A percentile compares a stretch with the other conserved stretches of the same genome.
Evolutionary conservation across 2,113 vertebrate species (phyloP).

Genomic region (Myotis yumanensis): DNA sequence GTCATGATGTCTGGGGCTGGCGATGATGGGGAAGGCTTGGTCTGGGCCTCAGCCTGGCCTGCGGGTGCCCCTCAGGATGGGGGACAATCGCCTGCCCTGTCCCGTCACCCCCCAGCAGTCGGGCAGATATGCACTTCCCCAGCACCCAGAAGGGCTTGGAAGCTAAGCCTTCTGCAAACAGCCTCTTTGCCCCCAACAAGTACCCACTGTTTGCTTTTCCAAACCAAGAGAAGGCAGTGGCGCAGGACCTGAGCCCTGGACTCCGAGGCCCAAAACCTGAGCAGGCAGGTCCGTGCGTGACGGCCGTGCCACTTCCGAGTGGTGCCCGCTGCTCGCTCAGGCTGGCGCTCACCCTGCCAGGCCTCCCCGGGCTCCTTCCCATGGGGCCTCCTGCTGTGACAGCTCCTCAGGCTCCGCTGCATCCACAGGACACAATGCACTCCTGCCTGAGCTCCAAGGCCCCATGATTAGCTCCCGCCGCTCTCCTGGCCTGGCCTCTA

Average conservation of each 20-base stretch:
- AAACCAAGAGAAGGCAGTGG: not conserved
- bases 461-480: not conserved
- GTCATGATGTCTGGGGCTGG: accelerated
- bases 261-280: not conserved
- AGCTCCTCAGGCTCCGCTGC: not conserved
- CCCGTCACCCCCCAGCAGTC: not conserved
- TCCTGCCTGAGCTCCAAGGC: not conserved
- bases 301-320: accelerated
- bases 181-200: accelerated
- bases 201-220: not conserved
- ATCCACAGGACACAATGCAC: too few relatives aligned
- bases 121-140: not conserved
- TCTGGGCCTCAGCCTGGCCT: not conserved
- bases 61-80: not conserved
- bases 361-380: not conserved
- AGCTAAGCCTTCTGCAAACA: not conserved
- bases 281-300: not conserved
- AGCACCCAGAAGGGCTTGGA: not conserved
- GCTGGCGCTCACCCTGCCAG: not conserved
- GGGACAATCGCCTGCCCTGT: not conserved
- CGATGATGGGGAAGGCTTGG: not conserved
- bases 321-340: not conserved
- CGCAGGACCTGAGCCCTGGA: accelerated
- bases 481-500: not conserved
- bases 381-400: not conserved